These are phyloP conservation scores for Cranoglanis bouderius DNA, from an alignment of 2,113 vertebrate species.

Conservation along the genomic window DNA sequence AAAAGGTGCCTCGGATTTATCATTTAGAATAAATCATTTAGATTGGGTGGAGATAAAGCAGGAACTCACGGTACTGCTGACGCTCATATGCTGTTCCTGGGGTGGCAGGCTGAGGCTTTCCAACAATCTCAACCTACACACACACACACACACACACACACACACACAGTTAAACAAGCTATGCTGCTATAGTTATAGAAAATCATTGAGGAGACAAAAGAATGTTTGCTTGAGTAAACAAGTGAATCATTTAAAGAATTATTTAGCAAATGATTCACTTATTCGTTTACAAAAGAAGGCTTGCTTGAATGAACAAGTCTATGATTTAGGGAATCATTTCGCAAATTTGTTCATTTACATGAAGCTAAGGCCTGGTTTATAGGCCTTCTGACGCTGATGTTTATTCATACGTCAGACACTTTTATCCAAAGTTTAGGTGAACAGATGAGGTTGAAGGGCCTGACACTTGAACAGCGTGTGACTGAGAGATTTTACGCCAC, in stretches of 20 bases:
- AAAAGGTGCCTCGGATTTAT: neutral
- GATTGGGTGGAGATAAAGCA: neutral
- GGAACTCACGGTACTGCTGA: conserved; percentile 74
- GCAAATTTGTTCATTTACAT: neutral
- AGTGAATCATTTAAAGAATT: neutral
- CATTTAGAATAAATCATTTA: neutral
- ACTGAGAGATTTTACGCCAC: neutral
- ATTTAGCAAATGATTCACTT: neutral
- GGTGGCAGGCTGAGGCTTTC: conserved; percentile 73
- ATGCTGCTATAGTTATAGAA: neutral
- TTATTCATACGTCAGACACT: neutral
- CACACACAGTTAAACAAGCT: neutral
- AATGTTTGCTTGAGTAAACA: neutral
- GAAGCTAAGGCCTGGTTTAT: neutral
- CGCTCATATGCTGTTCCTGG: conserved; percentile 73
- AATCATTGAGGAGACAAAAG: neutral
- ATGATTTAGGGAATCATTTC: neutral
- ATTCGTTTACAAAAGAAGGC: neutral
- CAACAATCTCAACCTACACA: conserved; percentile 69
- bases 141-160: conserved; percentile 18
- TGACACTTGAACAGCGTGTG: neutral
- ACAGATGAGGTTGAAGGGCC: neutral
- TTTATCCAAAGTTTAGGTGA: neutral
- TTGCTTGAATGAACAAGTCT: neutral
- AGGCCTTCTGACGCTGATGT: neutral